Evolutionary conservation across 2,113 vertebrate species (phyloP).

Genomic region (Apteryx owenii): DNA sequence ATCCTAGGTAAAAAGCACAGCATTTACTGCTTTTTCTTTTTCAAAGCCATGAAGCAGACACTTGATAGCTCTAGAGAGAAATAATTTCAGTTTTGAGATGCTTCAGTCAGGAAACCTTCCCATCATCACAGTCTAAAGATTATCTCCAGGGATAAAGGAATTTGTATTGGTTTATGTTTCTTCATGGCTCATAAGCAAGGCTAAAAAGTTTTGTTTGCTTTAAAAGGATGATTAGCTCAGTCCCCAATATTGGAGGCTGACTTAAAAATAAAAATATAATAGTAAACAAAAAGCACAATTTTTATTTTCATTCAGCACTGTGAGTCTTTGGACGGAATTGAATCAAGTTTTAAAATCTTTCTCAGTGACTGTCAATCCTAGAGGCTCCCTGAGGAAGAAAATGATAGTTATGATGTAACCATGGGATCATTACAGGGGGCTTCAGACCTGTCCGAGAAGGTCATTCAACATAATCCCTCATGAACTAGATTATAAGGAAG

Average conservation of each 20-base stretch:
- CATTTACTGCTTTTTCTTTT: conserved; percentile 42
- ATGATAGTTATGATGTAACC: neutral
- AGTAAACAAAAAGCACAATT: neutral
- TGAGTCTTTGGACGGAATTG: neutral
- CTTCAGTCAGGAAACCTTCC: conserved; percentile 19
- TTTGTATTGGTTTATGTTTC: conserved; percentile 10
- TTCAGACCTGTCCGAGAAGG: neutral
- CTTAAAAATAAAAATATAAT: neutral
- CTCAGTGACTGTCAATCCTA: neutral
- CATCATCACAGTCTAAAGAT: neutral
- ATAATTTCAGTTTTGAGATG: conserved; percentile 12
- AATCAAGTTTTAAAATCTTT: neutral
- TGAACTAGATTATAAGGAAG: neutral
- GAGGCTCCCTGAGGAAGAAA: neutral
- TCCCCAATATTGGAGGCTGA: neutral
- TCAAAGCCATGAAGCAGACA: neutral
- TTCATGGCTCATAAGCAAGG: neutral
- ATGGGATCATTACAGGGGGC: neutral
- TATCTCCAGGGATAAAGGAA: neutral
- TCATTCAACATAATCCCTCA: neutral
- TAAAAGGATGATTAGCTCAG: neutral
- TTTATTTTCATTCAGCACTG: neutral
- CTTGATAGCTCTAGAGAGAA: neutral
- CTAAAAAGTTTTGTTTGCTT: conserved; percentile 9
- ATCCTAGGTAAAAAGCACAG: conserved; percentile 13